Base-by-base conservation (phyloP, 2,797 vertebrate genomes). In the Scolopax bukidnonensis region DNA sequence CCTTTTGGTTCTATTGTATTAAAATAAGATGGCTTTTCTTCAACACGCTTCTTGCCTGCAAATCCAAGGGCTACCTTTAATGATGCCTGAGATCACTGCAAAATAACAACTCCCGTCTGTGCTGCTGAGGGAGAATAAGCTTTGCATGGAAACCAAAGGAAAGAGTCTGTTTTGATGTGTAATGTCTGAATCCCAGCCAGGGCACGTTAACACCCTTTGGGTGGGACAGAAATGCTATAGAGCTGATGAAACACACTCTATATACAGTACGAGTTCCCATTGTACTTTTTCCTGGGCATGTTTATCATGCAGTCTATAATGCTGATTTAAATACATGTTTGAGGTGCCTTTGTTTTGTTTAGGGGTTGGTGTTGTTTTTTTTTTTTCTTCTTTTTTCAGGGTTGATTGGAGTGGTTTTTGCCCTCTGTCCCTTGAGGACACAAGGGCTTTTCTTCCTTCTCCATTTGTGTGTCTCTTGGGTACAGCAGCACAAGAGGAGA, bases 141-240 rank as follows among this genome's bases (percentile, higher is more conserved):
- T 84, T 69, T 94, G 57, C 90, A 63, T 89, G 75, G 91, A 92
- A 95, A 94, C 88, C 68, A 78, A 90, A 95, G 68, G 82, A 85
- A 87, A 33, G 91, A 93, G 68, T 87, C 86, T 93, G 88, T 95
- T 96, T 95, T 92, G 93, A 91, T 96, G 93, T 95, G 94, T 96
- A 96, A 95, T 50, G 16, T 90, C 74, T 97, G 96, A 96, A 95
- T 89, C 81, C n/a, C 70, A 93, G 96, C 96, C 95, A 96, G 81
- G 64, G 50, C 61, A 38, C 6, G 86, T 96, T 96, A 95, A 96
- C 96, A 96, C 88, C 93, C 96, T 96, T 96, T 96, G 94, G 96
- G 95, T 96, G 94, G 96, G 77, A 90, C 96, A 95, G 71, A 89
- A 93, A 89, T 96, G 84, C 88, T 96, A 68, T 87, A 65, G 91